Conservation (phyloP, 2,888 invertebrate species). For the Galerucella pusilla region DNA sequence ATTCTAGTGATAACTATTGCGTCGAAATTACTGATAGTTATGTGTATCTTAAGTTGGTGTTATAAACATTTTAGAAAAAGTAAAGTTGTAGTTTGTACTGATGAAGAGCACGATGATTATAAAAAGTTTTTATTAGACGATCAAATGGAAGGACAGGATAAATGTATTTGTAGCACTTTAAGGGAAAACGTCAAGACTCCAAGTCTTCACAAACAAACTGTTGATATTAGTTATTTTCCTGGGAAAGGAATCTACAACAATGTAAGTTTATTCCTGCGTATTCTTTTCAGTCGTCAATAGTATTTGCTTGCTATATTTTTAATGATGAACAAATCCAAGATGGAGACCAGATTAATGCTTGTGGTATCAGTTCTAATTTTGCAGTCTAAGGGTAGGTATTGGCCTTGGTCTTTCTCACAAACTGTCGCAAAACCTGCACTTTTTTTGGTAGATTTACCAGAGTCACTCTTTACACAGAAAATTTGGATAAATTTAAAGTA, state of each 20-base stretch:
- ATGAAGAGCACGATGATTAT: slow-evolving; percentile 41
- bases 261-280: background rate
- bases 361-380: no score
- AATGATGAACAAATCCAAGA: no score
- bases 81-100: slow-evolving; percentile 34
- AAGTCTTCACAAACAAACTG: slow-evolving; percentile 41
- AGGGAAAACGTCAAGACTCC: background rate
- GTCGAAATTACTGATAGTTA: slow-evolving; percentile 54
- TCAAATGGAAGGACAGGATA: slow-evolving; percentile 26
- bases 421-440: no score
- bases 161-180: slow-evolving; percentile 42
- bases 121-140: slow-evolving; percentile 43
- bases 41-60: slow-evolving; percentile 57
- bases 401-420: no score
- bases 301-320: background rate
- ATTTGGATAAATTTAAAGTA: no score
- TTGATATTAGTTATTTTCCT: slow-evolving; percentile 46
- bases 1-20: slow-evolving; percentile 53
- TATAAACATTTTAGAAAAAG: slow-evolving; percentile 49
- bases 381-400: no score
- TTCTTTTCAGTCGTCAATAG: background rate
- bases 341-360: no score
- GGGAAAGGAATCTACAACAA: background rate
- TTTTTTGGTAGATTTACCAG: no score
- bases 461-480: no score